Conservation (phyloP, 92 coral and sea anemone genomes). For the Umimayanthus kanabou region DNA sequence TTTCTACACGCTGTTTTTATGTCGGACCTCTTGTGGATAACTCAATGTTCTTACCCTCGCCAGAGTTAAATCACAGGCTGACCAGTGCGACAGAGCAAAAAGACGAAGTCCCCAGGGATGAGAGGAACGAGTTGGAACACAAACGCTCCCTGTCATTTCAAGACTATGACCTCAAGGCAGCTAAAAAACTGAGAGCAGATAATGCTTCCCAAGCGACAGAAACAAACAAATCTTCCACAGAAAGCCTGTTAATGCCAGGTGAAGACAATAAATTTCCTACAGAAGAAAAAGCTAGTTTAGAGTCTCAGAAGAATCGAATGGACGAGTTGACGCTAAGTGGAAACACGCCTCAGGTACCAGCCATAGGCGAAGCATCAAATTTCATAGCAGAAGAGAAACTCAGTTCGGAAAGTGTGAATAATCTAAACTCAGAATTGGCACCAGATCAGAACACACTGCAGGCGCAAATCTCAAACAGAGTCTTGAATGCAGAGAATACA, state of each 20-base stretch:
- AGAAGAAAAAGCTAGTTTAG: background rate
- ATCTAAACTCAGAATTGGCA: background rate
- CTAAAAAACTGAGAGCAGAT: conserved; percentile 20
- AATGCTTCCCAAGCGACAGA: background rate
- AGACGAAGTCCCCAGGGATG: background rate
- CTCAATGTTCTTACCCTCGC: background rate
- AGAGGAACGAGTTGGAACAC: conserved; percentile 6
- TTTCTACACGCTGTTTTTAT: no score
- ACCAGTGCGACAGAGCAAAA: background rate
- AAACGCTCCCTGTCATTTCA: conserved; percentile 30
- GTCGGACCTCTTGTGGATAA: background rate
- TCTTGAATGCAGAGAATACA: background rate
- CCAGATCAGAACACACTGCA: background rate
- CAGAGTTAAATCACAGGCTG: conserved; percentile 17
- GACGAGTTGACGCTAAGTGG: background rate
- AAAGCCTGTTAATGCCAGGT: background rate
- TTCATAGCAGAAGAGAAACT: background rate
- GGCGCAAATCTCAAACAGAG: background rate
- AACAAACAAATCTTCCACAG: background rate
- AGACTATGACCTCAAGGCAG: conserved; percentile 23
- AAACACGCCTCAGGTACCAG: background rate
- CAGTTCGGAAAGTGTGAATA: background rate
- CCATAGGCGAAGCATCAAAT: background rate
- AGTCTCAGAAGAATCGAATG: background rate
- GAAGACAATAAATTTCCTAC: no score